Evolutionary conservation across 2,113 vertebrate genomes (phyloP), one percentile per base, ranked within the genome.

Genomic region (Ictalurus punctatus): DNA sequence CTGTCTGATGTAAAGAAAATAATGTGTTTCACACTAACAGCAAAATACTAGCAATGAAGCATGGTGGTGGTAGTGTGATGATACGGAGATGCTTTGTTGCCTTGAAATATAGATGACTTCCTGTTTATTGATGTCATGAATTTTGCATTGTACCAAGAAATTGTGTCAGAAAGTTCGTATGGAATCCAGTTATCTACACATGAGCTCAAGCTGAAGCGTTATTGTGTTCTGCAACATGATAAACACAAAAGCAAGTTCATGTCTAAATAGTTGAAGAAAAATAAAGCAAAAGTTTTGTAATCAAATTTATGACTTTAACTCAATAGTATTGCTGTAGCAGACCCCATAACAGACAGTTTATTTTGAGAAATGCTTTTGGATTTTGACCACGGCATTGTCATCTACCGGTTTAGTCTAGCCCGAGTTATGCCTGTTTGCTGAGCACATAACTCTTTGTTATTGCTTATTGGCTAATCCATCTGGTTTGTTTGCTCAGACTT

Each of bases 401-500:
- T 67, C 25, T 30, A 69, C 23, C 34, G 48, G 37, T 65, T 65
- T 59, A 23, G 81, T 40, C 58, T 63, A 23, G 1, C 21, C 59
- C 12, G 7, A 25, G 63, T 63, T 19, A 84, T n/a, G 40, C 34
- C 14, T 44, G 19, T 27, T 65, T 3, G 25, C 23, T 84, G 13
- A 84, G n/a, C 83, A 52, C 16, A 52, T 84, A 40, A 67, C 40
- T 52, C 61, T 40, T 63, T 84, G 21, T 84, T 67, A 84, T 83
- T 83, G 56, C 19, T 37, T 83, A 83, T 84, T 84, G 63, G 40
- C 37, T 48, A 84, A 84, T 84, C 83, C 83, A 67, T 84, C 83
- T 67, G 56, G 21, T 83, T 61, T 83, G 81, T 83, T 83, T 83
- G 34, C 81, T 12, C 19, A 0, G 61, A 17, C 40, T 84, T 48